Evolutionary conservation across 2,797 vertebrate genomes (phyloP), one percentile per base, ranked within the genome.

Genomic region (Acridotheres tristis): DNA sequence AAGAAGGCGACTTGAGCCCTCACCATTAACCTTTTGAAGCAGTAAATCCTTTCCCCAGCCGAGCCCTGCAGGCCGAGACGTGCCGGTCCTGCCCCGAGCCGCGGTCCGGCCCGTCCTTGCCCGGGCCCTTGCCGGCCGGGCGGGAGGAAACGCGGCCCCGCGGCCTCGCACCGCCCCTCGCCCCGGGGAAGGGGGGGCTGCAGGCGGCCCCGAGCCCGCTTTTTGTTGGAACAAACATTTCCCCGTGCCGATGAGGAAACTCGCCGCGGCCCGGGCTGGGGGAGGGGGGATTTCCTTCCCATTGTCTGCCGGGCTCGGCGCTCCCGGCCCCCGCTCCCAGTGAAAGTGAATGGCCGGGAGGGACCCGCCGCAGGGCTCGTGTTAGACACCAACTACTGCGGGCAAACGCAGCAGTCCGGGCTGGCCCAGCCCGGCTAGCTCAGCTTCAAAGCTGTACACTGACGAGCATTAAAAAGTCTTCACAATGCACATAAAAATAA

Each of bases 231-330:
- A 83, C 89, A 85, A 92, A 77, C 89, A 11, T 32, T 93, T 92
- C 42, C 68, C 92, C 16, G 50, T 27, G 79, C 79, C 87, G 68
- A 32, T 17, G 89, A 93, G 76, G 87, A 67, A 80, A 38, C 65
- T 68, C 58, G 53, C 47, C 15, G 86, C 76, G 71, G 88, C 83
- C 71, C 30, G 72, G n/a, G 78, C 81, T 16, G 67, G 58, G 78
- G 89, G 89, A 94, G 93, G 93, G 78, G 88, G 92, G 76, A 91
- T 96, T 96, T 96, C 87, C 89, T 92, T 80, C 75, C 89, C 85
- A 95, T 96, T 94, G 92, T 97, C 85, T 96, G 92, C 59, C 51
- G 61, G 53, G 62, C 90, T 54, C 74, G 40, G 85, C 66, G 66
- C 40, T 53, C 19, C 45, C 32, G 6, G 65, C 13, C 15, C 63